These are phyloP conservation scores for Drepana falcataria DNA, from an alignment of 2,888 invertebrate genomes.

Conservation along the genomic window DNA sequence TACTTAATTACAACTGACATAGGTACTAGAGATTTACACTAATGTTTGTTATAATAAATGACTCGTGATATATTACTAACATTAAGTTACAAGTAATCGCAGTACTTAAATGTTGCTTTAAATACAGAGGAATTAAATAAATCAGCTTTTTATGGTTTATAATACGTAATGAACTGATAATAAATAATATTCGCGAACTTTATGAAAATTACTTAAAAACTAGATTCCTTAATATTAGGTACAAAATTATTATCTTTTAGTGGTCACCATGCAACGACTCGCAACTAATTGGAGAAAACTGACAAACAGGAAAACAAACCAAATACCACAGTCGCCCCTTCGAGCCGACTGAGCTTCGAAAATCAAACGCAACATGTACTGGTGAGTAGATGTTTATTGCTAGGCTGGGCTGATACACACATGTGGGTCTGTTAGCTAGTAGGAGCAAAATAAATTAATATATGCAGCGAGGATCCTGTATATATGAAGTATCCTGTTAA, in stretches of 20 bases:
- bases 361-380: constrained; percentile 62
- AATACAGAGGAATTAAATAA: constrained; percentile 75
- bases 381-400: constrained; percentile 61
- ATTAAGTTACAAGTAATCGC: constrained; percentile 68
- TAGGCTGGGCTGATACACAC: constrained; percentile 54
- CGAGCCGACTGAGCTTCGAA: constrained; percentile 29
- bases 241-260: constrained; percentile 73
- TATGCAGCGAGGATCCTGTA: constrained; percentile 49
- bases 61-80: constrained; percentile 74
- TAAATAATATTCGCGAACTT: constrained; percentile 77
- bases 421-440: constrained; percentile 24
- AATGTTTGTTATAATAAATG: constrained; percentile 76
- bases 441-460: constrained; percentile 44
- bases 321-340: constrained; percentile 55
- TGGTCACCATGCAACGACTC: constrained; percentile 69
- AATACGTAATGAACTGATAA: constrained; percentile 77
- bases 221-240: constrained; percentile 71
- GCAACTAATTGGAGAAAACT: constrained; percentile 62
- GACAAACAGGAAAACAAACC: constrained; percentile 50
- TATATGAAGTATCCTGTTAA: constrained; percentile 50
- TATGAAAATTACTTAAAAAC: constrained; percentile 70
- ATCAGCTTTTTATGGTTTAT: constrained; percentile 73
- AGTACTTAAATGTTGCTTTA: constrained; percentile 69
- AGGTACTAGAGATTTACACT: constrained; percentile 70
- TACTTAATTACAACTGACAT: constrained; percentile 76